Evolutionary conservation across 2,113 vertebrate species (phyloP).

Genomic region (Esox niger): DNA sequence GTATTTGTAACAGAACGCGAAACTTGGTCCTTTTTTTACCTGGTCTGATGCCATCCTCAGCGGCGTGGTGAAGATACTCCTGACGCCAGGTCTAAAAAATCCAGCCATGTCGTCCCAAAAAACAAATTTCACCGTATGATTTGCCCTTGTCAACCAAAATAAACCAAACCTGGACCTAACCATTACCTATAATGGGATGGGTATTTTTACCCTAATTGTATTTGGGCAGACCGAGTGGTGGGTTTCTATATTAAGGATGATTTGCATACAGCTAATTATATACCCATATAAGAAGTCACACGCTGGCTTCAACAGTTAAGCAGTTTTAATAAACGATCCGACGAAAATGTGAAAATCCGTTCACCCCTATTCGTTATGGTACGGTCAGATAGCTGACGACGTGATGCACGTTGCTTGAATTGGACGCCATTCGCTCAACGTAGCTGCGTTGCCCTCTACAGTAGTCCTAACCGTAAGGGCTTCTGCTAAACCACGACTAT

Average conservation of each 20-base stretch:
- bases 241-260: background rate
- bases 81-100: slow-evolving; percentile 57
- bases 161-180: slow-evolving; percentile 41
- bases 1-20: background rate
- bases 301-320: background rate
- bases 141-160: slow-evolving; percentile 55
- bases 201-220: no score
- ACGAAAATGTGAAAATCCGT: background rate
- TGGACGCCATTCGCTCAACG: background rate
- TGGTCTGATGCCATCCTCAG: slow-evolving; percentile 73
- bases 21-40: slow-evolving; percentile 46
- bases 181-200: slow-evolving; percentile 38
- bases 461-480: background rate
- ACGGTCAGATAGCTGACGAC: slow-evolving; percentile 3
- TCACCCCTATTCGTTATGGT: slow-evolving; percentile 22
- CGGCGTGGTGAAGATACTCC: slow-evolving; percentile 59
- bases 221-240: no score
- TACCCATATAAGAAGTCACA: no score
- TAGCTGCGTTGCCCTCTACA: background rate
- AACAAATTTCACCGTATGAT: background rate
- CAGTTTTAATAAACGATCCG: background rate
- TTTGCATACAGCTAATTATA: background rate
- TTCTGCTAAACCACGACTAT: no score
- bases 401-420: background rate
- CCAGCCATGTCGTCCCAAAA: slow-evolving; percentile 55